Evolutionary conservation across 2,888 invertebrate genomes (phyloP), one percentile per base, ranked within the genome.

Genomic region (Tetragonula carbonaria): DNA sequence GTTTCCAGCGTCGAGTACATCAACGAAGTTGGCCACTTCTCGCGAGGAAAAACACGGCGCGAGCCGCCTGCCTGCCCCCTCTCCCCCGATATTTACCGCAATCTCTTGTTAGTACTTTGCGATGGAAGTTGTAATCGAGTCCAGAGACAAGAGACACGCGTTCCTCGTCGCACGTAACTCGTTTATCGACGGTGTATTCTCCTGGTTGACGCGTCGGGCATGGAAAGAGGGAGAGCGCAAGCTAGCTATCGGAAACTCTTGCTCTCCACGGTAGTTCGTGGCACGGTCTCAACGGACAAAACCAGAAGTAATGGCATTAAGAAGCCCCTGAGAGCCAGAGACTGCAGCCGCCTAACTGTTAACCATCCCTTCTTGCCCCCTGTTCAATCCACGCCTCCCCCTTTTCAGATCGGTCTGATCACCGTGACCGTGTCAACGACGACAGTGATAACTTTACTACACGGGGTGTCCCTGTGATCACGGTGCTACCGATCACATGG

Each of bases 271-370:
- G 74, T 45, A 75, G 78, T 78, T 67, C 74, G 72, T 76, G 66
- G 79, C 71, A 73, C 62, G 81, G 82, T 76, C 81, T 84, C 77
- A 66, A 50, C 78, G 71, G 67, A 86, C 88, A 86, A 91, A 93
- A 93, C 92, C 90, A 91, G 91, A 92, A 92, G 80, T 94, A 94
- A 94, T 94, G 88, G 94, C 90, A 94, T 94, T 94, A 94, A 91
- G 94, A 94, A 94, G 91, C 94, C 94, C 89, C 88, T 92, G 85
- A 88, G 88, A 91, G 83, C 77, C 84, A 83, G 87, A 87, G 91
- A 91, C 92, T 91, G 94, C 93, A 94, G 91, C 94, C 94, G 89
- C 88, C 93, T 93, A 94, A 94, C 93, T 94, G 94, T 92, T 88
- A 74, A 85, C 87, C 84, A 23, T 18, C 66, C 74, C 38, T 57